phyloP scores from a whole-genome alignment of 2,888 invertebrate species.

The Ichneumoninae sp. region DNA sequence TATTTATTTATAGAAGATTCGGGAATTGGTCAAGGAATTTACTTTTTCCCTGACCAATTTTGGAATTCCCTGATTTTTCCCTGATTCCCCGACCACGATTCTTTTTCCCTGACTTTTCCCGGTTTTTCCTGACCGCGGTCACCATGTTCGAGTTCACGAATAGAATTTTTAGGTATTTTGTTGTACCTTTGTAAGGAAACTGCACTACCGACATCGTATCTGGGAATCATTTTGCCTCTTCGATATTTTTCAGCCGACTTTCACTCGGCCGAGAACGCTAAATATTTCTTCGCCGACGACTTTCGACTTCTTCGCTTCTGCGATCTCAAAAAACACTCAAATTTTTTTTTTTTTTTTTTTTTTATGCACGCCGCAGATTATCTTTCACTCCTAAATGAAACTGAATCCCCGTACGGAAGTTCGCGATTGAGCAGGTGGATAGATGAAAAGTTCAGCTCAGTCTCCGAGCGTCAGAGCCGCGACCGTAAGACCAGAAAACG shows the following conservation, averaged over 20 bases:
- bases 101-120: too few relatives aligned
- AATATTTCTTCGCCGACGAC: slow-evolving; percentile 1
- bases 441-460: slow-evolving; percentile 3
- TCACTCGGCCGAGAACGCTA: background rate
- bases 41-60: too few relatives aligned
- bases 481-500: slow-evolving; percentile 48
- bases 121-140: too few relatives aligned
- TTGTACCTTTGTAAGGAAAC: slow-evolving; percentile 79
- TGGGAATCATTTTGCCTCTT: slow-evolving; percentile 77
- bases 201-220: slow-evolving; percentile 80
- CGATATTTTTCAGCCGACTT: background rate
- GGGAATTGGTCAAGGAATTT: too few relatives aligned
- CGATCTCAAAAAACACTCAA: background rate
- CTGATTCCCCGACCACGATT: too few relatives aligned
- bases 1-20: too few relatives aligned
- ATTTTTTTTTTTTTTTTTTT: background rate
- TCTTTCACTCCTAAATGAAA: slow-evolving; percentile 14
- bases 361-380: background rate
- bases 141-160: background rate
- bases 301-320: background rate
- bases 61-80: too few relatives aligned
- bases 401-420: background rate
- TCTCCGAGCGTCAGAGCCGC: slow-evolving; percentile 22
- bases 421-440: background rate
- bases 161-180: background rate